Conservation (phyloP, 2,888 invertebrate genomes). For the Pachliopta kotzebuea region DNA sequence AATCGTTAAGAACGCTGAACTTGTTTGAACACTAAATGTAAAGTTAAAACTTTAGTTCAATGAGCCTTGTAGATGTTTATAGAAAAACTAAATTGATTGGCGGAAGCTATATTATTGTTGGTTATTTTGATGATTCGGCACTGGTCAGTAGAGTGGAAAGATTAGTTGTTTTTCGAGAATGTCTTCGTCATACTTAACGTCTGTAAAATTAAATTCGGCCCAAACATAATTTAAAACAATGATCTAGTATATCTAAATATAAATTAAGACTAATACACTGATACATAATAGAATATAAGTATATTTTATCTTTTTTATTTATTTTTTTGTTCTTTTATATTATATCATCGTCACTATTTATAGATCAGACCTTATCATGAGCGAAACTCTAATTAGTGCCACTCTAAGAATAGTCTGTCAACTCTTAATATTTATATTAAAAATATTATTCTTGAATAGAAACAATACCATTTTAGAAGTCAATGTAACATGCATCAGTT, state of each 20-base stretch:
- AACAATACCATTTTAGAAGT: too few relatives aligned
- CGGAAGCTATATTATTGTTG: slow-evolving; percentile 63
- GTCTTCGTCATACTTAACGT: slow-evolving; percentile 19
- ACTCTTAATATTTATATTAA: too few relatives aligned
- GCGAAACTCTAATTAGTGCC: too few relatives aligned
- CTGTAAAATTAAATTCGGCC: neutral
- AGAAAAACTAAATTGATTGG: slow-evolving; percentile 66
- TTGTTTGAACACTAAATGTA: neutral
- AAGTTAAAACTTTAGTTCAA: slow-evolving; percentile 39
- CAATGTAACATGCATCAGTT: too few relatives aligned
- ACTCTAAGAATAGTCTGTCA: too few relatives aligned
- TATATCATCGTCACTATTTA: too few relatives aligned
- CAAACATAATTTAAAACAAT: neutral
- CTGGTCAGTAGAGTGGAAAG: slow-evolving; percentile 39
- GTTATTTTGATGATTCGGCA: slow-evolving; percentile 50
- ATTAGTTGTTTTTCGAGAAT: slow-evolving; percentile 31
- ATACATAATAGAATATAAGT: too few relatives aligned
- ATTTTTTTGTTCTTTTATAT: too few relatives aligned
- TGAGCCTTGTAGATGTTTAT: slow-evolving; percentile 58
- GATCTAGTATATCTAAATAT: neutral
- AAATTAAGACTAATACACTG: neutral
- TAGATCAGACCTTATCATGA: too few relatives aligned
- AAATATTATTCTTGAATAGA: too few relatives aligned
- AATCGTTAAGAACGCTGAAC: slow-evolving; percentile 23
- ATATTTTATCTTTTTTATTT: too few relatives aligned